Evolutionary conservation across 1,140 invertebrate species (phyloP), one percentile per base, ranked within the genome.

Genomic region (Drosophila nebulosa): DNA sequence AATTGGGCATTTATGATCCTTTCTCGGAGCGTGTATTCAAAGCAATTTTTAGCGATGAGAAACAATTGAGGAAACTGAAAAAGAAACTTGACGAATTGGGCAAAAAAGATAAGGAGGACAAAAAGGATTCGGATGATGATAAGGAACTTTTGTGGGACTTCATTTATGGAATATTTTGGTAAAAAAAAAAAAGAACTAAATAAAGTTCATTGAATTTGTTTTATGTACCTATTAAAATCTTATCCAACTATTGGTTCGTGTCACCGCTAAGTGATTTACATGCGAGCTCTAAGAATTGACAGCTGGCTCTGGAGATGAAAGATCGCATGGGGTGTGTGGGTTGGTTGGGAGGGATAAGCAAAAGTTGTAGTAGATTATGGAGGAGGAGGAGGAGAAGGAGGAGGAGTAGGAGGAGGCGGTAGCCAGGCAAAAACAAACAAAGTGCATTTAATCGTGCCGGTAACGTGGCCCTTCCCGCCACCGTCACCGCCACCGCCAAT

Each of bases 391-490:
- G n/a, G 5, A 42, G 6, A 32, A 10, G 2, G 30, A 10, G 30
- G 10, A 1, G 30, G 9, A 12, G 30, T 32, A 18, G 7, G 10
- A 24, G 50, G n/a, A 51, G 50, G 39, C 27, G 30, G 61, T 51
- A 27, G 52, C 27, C 14, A 42, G 62, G 36, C 22, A 50, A 79
- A 77, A 78, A 78, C 71, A 78, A 80, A 80, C 64, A 80, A 80
- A 78, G 67, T 80, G 71, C 78, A 78, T 78, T 78, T 78, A 78
- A 78, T 62, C 60, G 60, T 72, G 65, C 74, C 63, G 35, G 52
- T 35, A 59, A 42, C 39, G 32, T 36, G 9, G 14, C 30, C 24
- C 35, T 39, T 7, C 56, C 39, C 30, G 1, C 30, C 30, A 10
- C 10, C n/a, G n/a, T 10, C 10, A 12, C 30, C 30, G 2, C 24